Evolutionary conservation across 2,888 invertebrate genomes (phyloP), one percentile per base, ranked within the genome.

Genomic region (Drosophila rellima): DNA sequence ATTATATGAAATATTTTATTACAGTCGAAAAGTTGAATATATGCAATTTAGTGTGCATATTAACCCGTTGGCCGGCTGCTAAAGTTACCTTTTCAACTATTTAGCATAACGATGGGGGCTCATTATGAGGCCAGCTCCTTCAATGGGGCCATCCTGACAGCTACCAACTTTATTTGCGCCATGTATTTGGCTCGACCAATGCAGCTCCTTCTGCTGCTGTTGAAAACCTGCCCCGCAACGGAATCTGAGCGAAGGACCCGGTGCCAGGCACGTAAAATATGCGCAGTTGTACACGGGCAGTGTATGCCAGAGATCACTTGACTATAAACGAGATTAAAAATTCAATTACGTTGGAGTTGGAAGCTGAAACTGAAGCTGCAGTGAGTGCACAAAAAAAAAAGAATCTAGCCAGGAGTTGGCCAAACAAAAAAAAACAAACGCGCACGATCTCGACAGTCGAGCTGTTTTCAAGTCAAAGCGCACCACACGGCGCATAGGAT

Each of bases 271-370:
- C 84, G 82, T 89, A 88, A 89, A 90, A 90, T 90, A 89, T 90
- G 87, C 86, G 82, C 83, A 83, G 86, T 80, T 80, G 82, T 80
- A 81, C 82, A 81, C 80, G 80, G 75, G 72, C 65, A 83, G 81
- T 86, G 54, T 86, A 89, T 88, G 86, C 87, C 90, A 83, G 89
- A 90, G 90, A 90, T 91, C 92, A 91, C 92, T 92, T 92, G 90
- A 90, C 92, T 90, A 90, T 90, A 90, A 91, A 91, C 89, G 91
- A 91, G 92, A 91, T 91, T 91, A 91, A 92, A 91, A 91, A 92
- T 91, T 91, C 91, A 91, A 92, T 92, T 92, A 92, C 90, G 88
- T 82, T 83, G 89, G 86, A 85, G 90, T 87, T 91, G 90, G 77
- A 78, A 80, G 78, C 84, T 84, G 89, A 88, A 87, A 70, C 85